These are phyloP conservation scores for Aspiorhynchus laticeps DNA, from an alignment of 2,113 vertebrate species.

Conservation along the genomic window DNA sequence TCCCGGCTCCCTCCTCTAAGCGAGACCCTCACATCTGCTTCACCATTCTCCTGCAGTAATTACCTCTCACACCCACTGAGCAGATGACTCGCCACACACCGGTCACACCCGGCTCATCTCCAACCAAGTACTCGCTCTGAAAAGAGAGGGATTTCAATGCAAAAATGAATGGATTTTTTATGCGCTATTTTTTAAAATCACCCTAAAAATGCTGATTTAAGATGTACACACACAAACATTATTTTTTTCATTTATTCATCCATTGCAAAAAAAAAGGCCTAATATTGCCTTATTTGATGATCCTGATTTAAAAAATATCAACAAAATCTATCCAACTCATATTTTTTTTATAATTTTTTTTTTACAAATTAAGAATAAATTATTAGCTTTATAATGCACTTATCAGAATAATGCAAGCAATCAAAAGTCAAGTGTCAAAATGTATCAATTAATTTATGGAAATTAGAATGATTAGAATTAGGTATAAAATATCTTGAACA, in stretches of 20 bases:
- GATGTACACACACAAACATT: neutral
- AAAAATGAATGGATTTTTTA: neutral
- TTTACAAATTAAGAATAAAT: too few relatives aligned
- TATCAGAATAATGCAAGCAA: neutral
- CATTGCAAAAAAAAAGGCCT: too few relatives aligned
- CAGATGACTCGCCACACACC: constrained; percentile 67
- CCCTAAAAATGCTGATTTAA: neutral
- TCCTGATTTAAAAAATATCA: neutral
- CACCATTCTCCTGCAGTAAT: constrained; percentile 73
- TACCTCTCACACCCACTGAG: constrained; percentile 70
- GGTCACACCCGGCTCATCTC: constrained; percentile 43
- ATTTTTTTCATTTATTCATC: too few relatives aligned
- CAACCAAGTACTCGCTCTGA: constrained; percentile 32
- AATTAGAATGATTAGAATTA: neutral
- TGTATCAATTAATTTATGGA: neutral
- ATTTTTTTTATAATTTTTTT: neutral
- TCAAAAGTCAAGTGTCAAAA: neutral
- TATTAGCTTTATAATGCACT: too few relatives aligned
- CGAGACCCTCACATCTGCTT: constrained; percentile 78
- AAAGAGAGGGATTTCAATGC: neutral
- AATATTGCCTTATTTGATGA: neutral
- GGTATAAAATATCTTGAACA: neutral
- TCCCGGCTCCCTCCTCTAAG: constrained; percentile 64
- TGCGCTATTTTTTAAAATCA: neutral
- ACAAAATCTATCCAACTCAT: neutral